Base-by-base conservation (phyloP, 2,113 vertebrate species). In the Dasyornis broadbenti region DNA sequence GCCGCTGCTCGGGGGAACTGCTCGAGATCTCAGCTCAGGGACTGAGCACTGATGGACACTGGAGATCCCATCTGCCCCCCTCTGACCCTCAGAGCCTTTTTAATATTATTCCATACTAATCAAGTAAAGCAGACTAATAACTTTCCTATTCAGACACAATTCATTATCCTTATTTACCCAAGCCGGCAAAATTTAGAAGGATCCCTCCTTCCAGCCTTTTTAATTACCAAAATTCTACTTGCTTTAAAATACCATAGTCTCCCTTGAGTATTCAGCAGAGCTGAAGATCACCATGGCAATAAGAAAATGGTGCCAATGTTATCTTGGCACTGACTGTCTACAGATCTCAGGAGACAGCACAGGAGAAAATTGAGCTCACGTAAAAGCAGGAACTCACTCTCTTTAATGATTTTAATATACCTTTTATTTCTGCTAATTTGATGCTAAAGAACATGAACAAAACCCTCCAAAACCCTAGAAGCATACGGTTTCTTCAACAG, bases 281-380 rank as follows among this genome's bases (percentile, higher is more conserved):
- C 97, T 96, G 95, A 95, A 95, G 95, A 98, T 98, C 97, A 97
- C 98, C 98, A 98, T 98, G 98, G 98, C 97, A 98, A 98, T 98
- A 96, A 96, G 97, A 97, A 97, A 96, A 96, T 92, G 82, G 96
- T 98, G 97, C 98, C 98, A 98, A 69, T 91, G 92, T 94, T 96
- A 86, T 97, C 92, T 92, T 98, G 97, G 97, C 97, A 97, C 92
- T 37, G 56, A 86, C 69, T 92, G 54, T 57, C 94, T 97, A 95
- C 77, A 78, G 76, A 96, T 98, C 97, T 96, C 98, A 86, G 90
- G 97, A 96, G 97, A 97, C 94, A 65, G 49, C 96, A 95, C 8
- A 84, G 91, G 93, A 97, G 96, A 97, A 97, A 97, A 98, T 60
- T 79, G 92, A 97, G 93, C 96, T 96, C 83, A 75, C 27, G 59